Conservation (phyloP, 2,888 invertebrate genomes). For the Trissonchulus sp. region DNA sequence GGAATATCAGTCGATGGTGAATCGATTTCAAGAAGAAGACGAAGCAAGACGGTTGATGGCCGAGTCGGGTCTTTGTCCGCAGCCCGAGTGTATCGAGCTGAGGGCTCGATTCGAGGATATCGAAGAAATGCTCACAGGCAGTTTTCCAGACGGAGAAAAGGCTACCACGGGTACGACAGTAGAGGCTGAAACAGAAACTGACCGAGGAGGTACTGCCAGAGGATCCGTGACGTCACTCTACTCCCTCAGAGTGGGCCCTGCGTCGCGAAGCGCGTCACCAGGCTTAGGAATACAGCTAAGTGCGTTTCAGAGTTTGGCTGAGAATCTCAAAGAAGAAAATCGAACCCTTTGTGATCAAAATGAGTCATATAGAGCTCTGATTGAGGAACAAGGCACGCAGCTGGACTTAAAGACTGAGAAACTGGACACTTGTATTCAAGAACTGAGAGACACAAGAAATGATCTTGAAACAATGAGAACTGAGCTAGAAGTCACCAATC, state of each 20-base stretch:
- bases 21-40: neutral
- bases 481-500: constrained; percentile 24
- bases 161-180: neutral
- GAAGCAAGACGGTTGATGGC: neutral
- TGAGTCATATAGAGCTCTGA: neutral
- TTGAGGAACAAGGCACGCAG: constrained; percentile 15
- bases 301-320: neutral
- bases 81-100: neutral
- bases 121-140: neutral
- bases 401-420: constrained; percentile 5
- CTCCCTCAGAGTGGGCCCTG: neutral
- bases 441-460: neutral
- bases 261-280: neutral
- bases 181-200: neutral
- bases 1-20: neutral
- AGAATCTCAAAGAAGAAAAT: neutral
- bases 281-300: neutral
- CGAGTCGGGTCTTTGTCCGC: neutral
- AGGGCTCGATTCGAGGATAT: neutral
- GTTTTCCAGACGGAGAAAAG: neutral
- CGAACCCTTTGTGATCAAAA: neutral
- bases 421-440: constrained; percentile 1
- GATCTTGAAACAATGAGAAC: neutral
- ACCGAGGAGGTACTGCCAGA: neutral
- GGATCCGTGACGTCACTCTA: neutral